Base-by-base conservation (phyloP, 2,888 invertebrate species). In the Argyra leucocephala region DNA sequence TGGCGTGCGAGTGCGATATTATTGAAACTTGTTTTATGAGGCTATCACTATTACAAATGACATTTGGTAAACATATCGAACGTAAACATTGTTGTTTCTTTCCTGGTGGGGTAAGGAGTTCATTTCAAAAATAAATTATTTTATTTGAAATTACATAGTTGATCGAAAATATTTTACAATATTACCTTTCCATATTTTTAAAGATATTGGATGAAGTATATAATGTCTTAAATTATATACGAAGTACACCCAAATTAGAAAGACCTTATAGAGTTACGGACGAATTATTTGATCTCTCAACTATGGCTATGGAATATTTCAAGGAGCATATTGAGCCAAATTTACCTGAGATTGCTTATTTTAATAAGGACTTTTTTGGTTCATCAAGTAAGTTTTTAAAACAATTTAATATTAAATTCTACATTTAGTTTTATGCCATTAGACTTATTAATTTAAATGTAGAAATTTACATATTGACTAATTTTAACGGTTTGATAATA, bases 221-320 rank as follows among this genome's bases (percentile, higher is more conserved):
- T 76, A 87, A 89, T 75, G 91, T 96, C 77, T 82, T 95, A 72
- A 84, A 87, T 72, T 91, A 92, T 77, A 86, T 96, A 70, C 89
- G 89, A 82, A 86, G 85, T 70, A 91, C 90, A 70, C 87, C 89
- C 26, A 91, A 90, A 76, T 80, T 93, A 72, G 89, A 89, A 69
- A 84, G 93, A 74, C 93, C 95, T 61, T 95, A 92, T 80, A 93
- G 93, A 80, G 92, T 96, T 67, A 93, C 94, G 10, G 95, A 95
- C 81, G 95, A 96, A 79, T 82, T 96, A 66, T 93, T 94, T 81
- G 96, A 96, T 82, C 84, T 96, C 69, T 94, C 94, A 57, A 93
- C 94, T 57, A 96, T 96, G 96, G 96, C 96, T 48, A 95, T 96
- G 95, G 96, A 96, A 80, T 95, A 95, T 80, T 96, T 96, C 80